These are phyloP conservation scores for Pararge aegeria DNA, from an alignment of 1,140 invertebrate genomes.

Conservation along the genomic window DNA sequence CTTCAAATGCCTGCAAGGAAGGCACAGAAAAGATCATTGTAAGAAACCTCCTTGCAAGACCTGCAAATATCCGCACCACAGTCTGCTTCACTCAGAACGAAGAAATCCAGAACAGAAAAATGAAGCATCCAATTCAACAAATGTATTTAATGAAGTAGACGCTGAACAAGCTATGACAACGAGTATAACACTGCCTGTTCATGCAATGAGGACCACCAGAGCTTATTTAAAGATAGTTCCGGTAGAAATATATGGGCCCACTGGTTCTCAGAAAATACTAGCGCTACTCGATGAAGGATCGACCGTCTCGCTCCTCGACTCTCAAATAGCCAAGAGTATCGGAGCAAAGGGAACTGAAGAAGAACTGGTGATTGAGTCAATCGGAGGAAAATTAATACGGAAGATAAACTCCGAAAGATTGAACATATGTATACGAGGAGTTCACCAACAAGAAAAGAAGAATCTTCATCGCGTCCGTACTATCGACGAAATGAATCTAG, in stretches of 20 bases:
- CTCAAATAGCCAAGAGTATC: background rate
- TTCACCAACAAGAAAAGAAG: background rate
- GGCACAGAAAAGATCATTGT: slow-evolving; percentile 6
- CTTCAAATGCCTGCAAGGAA: slow-evolving; percentile 11
- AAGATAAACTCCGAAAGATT: background rate
- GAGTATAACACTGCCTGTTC: background rate
- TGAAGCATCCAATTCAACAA: background rate
- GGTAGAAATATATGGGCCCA: slow-evolving; percentile 3
- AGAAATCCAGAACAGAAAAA: background rate
- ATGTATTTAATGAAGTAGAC: background rate
- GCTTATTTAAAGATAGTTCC: slow-evolving; percentile 19
- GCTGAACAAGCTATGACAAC: background rate
- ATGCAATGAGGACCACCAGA: slow-evolving; percentile 2
- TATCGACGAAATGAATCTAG: background rate
- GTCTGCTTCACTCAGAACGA: background rate
- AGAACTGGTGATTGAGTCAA: background rate
- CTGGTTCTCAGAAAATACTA: background rate
- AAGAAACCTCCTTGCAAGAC: background rate
- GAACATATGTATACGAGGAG: background rate
- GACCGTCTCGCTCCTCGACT: background rate
- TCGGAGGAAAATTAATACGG: too few species aligned
- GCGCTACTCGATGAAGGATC: background rate
- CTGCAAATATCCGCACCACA: slow-evolving; percentile 6
- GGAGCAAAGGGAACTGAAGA: background rate
- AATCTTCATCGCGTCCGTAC: background rate